Conservation (phyloP, 2,888 invertebrate species). For the Thera obeliscata region DNA sequence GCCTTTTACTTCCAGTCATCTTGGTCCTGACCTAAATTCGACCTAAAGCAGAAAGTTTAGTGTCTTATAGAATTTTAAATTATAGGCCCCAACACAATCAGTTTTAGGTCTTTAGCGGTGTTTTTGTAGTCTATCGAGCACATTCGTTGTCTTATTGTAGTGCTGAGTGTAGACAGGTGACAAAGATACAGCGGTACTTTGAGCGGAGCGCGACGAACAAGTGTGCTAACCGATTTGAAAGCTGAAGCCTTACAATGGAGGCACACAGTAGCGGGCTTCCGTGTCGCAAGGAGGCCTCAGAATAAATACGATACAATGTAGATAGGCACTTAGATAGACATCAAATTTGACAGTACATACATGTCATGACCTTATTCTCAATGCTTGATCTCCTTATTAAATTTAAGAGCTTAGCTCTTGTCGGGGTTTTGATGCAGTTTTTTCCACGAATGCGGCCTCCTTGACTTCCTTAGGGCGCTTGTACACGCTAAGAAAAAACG, state of each 20-base stretch:
- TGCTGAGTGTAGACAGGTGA: constrained; percentile 59
- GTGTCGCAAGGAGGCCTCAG: constrained; percentile 58
- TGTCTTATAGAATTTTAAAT: too few relatives aligned
- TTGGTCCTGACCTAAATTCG: too few relatives aligned
- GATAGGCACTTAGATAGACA: constrained; percentile 15
- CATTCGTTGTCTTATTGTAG: constrained; percentile 47
- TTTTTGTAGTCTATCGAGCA: constrained; percentile 39
- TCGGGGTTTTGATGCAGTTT: too few relatives aligned
- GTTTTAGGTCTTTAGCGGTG: constrained; percentile 24
- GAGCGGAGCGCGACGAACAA: constrained; percentile 64
- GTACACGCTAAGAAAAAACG: too few relatives aligned
- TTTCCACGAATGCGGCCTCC: too few relatives aligned
- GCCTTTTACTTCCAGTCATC: too few relatives aligned
- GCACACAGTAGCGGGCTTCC: constrained; percentile 81
- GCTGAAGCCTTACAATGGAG: constrained; percentile 59
- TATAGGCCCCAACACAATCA: neutral
- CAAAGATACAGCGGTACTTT: constrained; percentile 69
- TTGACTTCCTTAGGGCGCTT: too few relatives aligned
- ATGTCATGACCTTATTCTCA: too few relatives aligned
- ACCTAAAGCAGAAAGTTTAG: too few relatives aligned
- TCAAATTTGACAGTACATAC: too few relatives aligned
- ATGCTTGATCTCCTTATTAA: too few relatives aligned
- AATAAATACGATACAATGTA: constrained; percentile 37
- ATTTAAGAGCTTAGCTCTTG: too few relatives aligned
- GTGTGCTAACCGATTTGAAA: constrained; percentile 71